Conservation (phyloP, 2,888 invertebrate genomes). For the Plemyria rubiginata region DNA sequence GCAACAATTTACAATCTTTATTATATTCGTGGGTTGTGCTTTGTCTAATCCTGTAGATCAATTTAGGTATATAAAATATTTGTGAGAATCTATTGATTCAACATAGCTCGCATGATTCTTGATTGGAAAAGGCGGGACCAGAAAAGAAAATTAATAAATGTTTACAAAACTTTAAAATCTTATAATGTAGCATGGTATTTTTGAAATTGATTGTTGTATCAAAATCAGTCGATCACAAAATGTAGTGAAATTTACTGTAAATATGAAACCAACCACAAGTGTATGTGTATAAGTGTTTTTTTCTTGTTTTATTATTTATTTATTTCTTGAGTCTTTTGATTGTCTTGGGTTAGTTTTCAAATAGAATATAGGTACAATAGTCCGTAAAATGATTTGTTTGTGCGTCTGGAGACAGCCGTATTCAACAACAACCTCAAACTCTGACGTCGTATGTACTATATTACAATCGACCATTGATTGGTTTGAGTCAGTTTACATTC, state of each 20-base stretch:
- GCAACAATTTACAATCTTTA: background rate
- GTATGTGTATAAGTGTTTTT: slow-evolving; percentile 21
- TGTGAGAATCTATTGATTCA: no score
- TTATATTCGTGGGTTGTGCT: no score
- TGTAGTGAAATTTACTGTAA: slow-evolving; percentile 21
- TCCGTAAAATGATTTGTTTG: slow-evolving; percentile 16
- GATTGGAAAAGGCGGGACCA: background rate
- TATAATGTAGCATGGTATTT: background rate
- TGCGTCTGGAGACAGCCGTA: slow-evolving; percentile 23
- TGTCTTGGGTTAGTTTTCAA: slow-evolving; percentile 19
- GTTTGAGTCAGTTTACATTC: no score
- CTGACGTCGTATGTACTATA: background rate
- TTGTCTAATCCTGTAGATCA: no score
- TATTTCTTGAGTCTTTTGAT: slow-evolving; percentile 26
- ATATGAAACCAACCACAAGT: slow-evolving; percentile 20
- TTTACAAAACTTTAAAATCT: no score
- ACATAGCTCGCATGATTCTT: background rate
- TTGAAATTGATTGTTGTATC: background rate
- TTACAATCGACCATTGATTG: background rate
- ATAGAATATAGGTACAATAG: slow-evolving; percentile 26
- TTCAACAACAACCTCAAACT: slow-evolving; percentile 4
- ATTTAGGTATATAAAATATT: no score
- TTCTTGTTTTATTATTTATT: slow-evolving; percentile 24
- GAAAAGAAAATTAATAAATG: background rate
- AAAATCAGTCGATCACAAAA: slow-evolving; percentile 24